Percentiles rank a stretch among this genome's conserved stretches.
Conservation (phyloP, 2,888 invertebrate species). For the Sclerodermus sp. region DNA sequence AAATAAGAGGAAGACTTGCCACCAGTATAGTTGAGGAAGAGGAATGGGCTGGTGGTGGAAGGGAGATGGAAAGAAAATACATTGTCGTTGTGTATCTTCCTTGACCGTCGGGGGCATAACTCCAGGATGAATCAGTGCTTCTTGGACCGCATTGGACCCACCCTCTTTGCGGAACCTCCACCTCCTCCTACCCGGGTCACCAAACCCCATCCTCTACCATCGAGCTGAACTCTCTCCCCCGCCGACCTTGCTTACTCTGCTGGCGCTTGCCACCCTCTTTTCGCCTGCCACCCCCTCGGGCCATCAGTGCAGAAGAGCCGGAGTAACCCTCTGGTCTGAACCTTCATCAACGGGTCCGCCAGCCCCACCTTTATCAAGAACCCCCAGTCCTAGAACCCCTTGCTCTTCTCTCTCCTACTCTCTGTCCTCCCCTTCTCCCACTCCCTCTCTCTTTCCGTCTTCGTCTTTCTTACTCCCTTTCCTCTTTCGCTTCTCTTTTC, state of each 20-base stretch:
- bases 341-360: slow-evolving; percentile 57
- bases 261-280: slow-evolving; percentile 12
- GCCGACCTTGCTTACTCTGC: slow-evolving; percentile 18
- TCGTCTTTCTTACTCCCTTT: slow-evolving; percentile 21
- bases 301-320: slow-evolving; percentile 54
- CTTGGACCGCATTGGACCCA: slow-evolving; percentile 52
- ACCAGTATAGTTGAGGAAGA: slow-evolving; percentile 2
- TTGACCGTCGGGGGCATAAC: slow-evolving; percentile 48
- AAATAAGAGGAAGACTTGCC: neutral
- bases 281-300: slow-evolving; percentile 35
- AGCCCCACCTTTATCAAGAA: slow-evolving; percentile 54
- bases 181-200: slow-evolving; percentile 11
- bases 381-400: slow-evolving; percentile 44
- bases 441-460: slow-evolving; percentile 22
- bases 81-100: slow-evolving; percentile 48
- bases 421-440: slow-evolving; percentile 27
- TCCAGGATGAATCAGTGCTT: slow-evolving; percentile 56
- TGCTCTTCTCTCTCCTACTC: slow-evolving; percentile 27
- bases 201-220: slow-evolving; percentile 5
- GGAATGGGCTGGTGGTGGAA: neutral
- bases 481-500: slow-evolving; percentile 4
- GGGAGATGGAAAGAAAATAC: slow-evolving; percentile 36
- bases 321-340: slow-evolving; percentile 55
- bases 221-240: neutral
- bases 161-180: slow-evolving; percentile 24